These are phyloP conservation scores for Sinella curviseta DNA, from an alignment of 1,140 invertebrate genomes.

Conservation along the genomic window DNA sequence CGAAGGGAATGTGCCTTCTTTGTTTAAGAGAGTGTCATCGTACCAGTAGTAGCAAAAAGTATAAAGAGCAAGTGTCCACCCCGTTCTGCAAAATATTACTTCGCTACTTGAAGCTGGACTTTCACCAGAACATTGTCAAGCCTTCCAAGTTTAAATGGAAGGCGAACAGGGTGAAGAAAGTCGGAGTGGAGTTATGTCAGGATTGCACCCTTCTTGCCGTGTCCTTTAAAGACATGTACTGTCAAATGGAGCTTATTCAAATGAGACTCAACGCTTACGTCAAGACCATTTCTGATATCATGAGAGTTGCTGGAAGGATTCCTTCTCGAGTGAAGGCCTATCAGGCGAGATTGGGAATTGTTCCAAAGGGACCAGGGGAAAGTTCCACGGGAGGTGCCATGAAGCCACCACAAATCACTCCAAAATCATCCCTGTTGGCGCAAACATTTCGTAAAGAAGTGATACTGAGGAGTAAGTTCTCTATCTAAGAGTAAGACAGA, in stretches of 20 bases:
- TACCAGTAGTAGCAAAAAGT: no score
- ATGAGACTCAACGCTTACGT: background rate
- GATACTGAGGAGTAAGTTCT: background rate
- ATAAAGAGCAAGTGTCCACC: background rate
- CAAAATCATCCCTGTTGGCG: no score
- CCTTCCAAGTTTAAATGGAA: background rate
- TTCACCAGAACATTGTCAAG: background rate
- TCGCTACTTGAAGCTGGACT: background rate
- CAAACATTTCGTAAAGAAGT: no score
- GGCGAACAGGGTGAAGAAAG: background rate
- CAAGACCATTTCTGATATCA: background rate
- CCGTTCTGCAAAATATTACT: background rate
- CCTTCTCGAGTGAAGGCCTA: background rate
- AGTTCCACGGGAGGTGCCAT: no score
- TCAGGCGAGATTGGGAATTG: background rate
- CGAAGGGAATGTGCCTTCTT: background rate
- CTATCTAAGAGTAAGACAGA: background rate
- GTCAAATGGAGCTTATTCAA: background rate
- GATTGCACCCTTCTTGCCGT: background rate
- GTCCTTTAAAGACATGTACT: background rate
- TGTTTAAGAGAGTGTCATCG: background rate
- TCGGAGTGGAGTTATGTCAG: background rate
- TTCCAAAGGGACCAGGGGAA: background rate
- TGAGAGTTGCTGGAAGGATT: background rate
- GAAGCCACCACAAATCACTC: background rate